Conservation (phyloP, 2,113 vertebrate genomes). For the Ibidorhyncha struthersii region DNA sequence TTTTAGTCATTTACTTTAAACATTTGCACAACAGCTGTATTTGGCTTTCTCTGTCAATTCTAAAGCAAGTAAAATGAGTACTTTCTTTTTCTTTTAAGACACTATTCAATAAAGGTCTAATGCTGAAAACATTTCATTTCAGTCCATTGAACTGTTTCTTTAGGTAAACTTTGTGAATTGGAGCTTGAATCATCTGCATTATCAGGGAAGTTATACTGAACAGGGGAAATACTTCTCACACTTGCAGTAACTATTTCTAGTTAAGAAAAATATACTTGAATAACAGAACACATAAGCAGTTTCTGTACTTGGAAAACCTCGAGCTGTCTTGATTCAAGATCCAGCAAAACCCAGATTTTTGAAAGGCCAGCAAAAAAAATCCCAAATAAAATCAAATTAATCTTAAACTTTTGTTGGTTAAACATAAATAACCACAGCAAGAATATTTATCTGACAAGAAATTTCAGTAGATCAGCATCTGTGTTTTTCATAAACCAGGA, state of each 20-base stretch:
- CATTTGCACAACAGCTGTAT: neutral
- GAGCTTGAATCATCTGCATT: neutral
- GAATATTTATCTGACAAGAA: neutral
- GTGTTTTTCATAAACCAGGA: neutral
- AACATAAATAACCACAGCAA: neutral
- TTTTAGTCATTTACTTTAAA: neutral
- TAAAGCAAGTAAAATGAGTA: neutral
- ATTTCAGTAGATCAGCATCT: neutral
- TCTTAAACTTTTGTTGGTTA: neutral
- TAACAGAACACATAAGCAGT: neutral
- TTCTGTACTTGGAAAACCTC: neutral
- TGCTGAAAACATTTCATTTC: neutral
- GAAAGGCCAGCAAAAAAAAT: neutral
- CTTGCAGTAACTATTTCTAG: neutral
- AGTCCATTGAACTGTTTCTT: neutral
- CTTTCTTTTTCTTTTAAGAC: neutral
- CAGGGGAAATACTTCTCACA: neutral
- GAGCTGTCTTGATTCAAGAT: neutral
- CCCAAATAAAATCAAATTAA: neutral
- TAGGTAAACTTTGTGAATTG: neutral
- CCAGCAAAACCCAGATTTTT: neutral
- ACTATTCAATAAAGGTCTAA: neutral
- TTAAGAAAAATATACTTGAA: neutral
- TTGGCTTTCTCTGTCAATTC: neutral
- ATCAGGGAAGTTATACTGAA: neutral